Base-by-base conservation (phyloP, 2,888 invertebrate species). In the Hartigia nigra region DNA sequence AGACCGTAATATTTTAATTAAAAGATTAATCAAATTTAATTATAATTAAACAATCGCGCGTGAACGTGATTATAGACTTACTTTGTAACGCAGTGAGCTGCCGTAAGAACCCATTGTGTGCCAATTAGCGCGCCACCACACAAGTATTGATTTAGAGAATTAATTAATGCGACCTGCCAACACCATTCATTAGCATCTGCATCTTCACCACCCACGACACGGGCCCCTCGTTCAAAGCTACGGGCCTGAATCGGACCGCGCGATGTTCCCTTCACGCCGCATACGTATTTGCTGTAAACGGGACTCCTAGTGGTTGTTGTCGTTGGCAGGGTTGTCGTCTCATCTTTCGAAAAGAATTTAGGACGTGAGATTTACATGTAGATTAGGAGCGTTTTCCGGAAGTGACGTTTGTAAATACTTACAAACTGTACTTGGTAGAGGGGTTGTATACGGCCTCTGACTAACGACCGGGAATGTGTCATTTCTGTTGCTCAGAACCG, bases 51-150 rank as follows among this genome's bases (percentile, higher is more conserved):
- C 23, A 23, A 5, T 55, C 23, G 55, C 23, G 0, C 9, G 23
- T 9, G 9, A 55, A 23, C 9, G 9, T 55, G 55, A 55, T 55
- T 23, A 9, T 3, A 23, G 9, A 93, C 95, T 93, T 91, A 97
- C 97, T 97, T 97, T 84, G 98, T 98, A 74, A 98, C 97, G 90
- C 98, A 98, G 90, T 98, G 98, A 35, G 98, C 98, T 0, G 98
- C 98, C 0, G 98, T 98, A 72, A 98, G 93, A 78, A 97, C 97
- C 98, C 98, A 98, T 91, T 98, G 97, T 0, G 97, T 97, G 81
- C 98, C 98, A 86, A 98, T 97, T 23, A 98, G 94, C 3, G 98
- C 98, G 31, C 97, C 98, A 11, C 98, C 98, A 90, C 98, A 98
- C 72, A 98, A 93, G 92, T 98, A 98, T 92, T 98, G 98, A 92